Evolutionary conservation across 1,140 invertebrate genomes (phyloP).

Genomic region (Calephelis nemesis): DNA sequence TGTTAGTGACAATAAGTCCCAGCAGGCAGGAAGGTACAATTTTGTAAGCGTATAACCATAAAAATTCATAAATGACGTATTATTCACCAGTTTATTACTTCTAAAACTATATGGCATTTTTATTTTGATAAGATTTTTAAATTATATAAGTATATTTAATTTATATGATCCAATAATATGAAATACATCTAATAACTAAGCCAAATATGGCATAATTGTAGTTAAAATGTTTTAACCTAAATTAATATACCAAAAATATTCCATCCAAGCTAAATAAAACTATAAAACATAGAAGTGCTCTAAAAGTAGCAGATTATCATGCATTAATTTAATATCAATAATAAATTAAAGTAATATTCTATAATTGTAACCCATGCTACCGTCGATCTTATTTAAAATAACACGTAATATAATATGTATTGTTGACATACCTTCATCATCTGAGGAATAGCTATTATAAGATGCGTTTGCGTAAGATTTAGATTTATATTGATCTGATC

Average conservation of each 20-base stretch:
- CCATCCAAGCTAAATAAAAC: neutral
- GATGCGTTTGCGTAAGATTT: conserved; percentile 78
- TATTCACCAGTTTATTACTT: conserved; percentile 39
- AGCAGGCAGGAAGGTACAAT: conserved; percentile 79
- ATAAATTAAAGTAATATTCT: neutral
- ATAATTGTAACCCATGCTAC: conserved; percentile 8
- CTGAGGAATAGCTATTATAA: conserved; percentile 91
- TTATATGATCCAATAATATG: neutral
- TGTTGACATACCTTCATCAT: conserved; percentile 87
- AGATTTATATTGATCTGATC: conserved; percentile 69
- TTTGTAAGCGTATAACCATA: conserved; percentile 74
- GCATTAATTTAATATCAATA: conserved; percentile 3
- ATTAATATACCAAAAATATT: neutral
- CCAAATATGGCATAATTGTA: neutral
- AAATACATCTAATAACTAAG: neutral
- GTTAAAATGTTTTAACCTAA: neutral
- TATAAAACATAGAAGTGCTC: neutral
- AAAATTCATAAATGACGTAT: conserved; percentile 38
- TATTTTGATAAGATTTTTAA: conserved; percentile 25
- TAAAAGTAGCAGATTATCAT: neutral
- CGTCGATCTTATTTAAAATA: conserved; percentile 5
- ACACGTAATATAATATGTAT: neutral
- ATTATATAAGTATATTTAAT: neutral
- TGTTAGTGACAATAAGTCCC: conserved; percentile 73
- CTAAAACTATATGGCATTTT: conserved; percentile 48